These are phyloP conservation scores for Bucco capensis DNA, from an alignment of 2,113 vertebrate species.

Conservation along the genomic window DNA sequence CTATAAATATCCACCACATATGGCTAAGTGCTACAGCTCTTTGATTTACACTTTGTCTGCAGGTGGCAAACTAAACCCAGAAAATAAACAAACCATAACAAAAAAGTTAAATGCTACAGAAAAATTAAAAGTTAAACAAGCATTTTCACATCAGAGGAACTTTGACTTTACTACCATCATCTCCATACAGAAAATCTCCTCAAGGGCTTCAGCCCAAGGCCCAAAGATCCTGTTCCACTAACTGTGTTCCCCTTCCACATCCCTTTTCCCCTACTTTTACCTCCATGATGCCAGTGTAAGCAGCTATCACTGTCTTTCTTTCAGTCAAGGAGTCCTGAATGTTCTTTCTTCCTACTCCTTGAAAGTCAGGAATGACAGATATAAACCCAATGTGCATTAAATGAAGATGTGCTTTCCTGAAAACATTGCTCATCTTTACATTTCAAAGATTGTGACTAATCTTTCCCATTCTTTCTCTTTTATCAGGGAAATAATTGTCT, in stretches of 20 bases:
- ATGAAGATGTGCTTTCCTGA: background rate
- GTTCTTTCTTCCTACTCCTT: background rate
- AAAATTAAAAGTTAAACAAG: background rate
- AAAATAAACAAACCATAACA: background rate
- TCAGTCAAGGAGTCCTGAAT: background rate
- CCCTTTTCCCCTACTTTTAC: background rate
- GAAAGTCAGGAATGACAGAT: background rate
- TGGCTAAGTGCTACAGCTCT: background rate
- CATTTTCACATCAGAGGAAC: background rate
- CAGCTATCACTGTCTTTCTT: background rate
- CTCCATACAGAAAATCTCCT: background rate
- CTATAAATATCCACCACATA: background rate
- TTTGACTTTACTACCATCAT: background rate
- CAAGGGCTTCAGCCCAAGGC: background rate
- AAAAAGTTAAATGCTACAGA: background rate
- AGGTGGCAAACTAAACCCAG: conserved; percentile 58
- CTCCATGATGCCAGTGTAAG: background rate
- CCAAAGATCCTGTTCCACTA: background rate
- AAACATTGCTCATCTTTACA: background rate
- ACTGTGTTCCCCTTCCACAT: background rate
- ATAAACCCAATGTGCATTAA: background rate
- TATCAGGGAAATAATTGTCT: background rate
- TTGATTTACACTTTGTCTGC: conserved; percentile 44
- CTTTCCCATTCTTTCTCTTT: background rate
- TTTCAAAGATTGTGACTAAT: background rate